Conservation (phyloP, 2,797 vertebrate genomes). For the Clarias fuscus region DNA sequence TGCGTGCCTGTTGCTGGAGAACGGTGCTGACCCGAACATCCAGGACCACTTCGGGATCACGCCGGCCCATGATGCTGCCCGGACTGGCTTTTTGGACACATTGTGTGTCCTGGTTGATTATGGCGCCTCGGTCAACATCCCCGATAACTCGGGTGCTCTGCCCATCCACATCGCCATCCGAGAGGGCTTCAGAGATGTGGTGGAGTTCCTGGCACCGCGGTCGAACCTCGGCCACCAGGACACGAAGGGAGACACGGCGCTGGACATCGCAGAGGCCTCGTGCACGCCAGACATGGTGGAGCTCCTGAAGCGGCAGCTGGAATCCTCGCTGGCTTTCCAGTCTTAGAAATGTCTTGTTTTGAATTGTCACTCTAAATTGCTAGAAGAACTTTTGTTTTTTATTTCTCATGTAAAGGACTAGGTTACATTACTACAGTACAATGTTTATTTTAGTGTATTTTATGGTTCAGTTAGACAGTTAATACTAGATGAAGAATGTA, state of each 20-base stretch:
- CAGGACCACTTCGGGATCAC: conserved; percentile 83
- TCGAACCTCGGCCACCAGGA: conserved; percentile 81
- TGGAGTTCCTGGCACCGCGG: conserved; percentile 76
- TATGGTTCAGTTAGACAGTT: conserved; percentile 43
- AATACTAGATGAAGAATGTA: conserved; percentile 68
- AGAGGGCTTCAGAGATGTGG: conserved; percentile 78
- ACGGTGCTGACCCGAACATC: conserved; percentile 84
- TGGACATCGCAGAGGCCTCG: conserved; percentile 76
- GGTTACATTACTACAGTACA: conserved; percentile 41
- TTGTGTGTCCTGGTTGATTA: conserved; percentile 81
- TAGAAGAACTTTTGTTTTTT: not conserved
- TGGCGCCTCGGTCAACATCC: conserved; percentile 79
- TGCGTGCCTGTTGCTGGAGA: conserved; percentile 81
- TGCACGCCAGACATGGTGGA: conserved; percentile 69
- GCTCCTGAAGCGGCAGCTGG: conserved; percentile 60
- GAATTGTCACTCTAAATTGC: conserved; percentile 14
- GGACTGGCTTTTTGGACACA: conserved; percentile 87
- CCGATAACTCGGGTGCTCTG: conserved; percentile 76
- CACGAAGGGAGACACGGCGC: conserved; percentile 74
- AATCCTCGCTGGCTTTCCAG: conserved; percentile 48
- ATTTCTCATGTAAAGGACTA: conserved; percentile 28
- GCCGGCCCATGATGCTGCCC: conserved; percentile 83
- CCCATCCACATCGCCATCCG: conserved; percentile 84
- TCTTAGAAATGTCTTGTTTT: not conserved
- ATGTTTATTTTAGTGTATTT: conserved; percentile 41